Evolutionary conservation across 2,888 invertebrate genomes (phyloP), one percentile per base, ranked within the genome.

Genomic region (Lutraria lutraria): DNA sequence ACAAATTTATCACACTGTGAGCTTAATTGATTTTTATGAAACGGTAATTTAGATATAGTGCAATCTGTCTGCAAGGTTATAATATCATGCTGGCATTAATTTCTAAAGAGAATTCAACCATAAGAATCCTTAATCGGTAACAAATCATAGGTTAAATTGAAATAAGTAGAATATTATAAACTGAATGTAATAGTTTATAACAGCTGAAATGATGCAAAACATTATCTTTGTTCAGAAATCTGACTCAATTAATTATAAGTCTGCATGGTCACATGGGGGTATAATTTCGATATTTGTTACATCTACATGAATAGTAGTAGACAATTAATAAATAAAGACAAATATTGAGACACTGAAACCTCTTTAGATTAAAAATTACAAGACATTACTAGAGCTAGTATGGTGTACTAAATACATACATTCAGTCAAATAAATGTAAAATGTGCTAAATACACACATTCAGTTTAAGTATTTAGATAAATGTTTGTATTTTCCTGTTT

Each of bases 21-120:
- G 8, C 25, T 68, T 68, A 68, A 68, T 68, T 68, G 63, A 68
- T 68, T n/a, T 68, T 68, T 68, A 68, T 68, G n/a, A n/a, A 68
- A 21, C 63, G 25, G 63, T 68, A 25, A n/a, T 68, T 68, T 68
- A 68, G 63, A 68, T 68, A 68, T 68, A 25, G 25, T 25, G 25
- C 8, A 68, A 25, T 68, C 12, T 25, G 25, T 21, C n/a, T 68
- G 63, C 25, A 68, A 68, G 63, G 63, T 68, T 10, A 68, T n/a
- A 25, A n/a, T 68, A 68, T 68, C 10, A n/a, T 25, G 63, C 25
- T 68, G 63, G 2, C 25, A 13, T 68, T 56, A 2, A 56, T 56
- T 56, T 56, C 56, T 8, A 56, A 56, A 56, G 16, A 56, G 56
- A 56, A 56, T 68, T 68, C 63, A 25, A 68, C 63, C 63, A 25